phyloP scores from a whole-genome alignment of 2,113 vertebrate genomes.

The Semicossyphus pulcher region DNA sequence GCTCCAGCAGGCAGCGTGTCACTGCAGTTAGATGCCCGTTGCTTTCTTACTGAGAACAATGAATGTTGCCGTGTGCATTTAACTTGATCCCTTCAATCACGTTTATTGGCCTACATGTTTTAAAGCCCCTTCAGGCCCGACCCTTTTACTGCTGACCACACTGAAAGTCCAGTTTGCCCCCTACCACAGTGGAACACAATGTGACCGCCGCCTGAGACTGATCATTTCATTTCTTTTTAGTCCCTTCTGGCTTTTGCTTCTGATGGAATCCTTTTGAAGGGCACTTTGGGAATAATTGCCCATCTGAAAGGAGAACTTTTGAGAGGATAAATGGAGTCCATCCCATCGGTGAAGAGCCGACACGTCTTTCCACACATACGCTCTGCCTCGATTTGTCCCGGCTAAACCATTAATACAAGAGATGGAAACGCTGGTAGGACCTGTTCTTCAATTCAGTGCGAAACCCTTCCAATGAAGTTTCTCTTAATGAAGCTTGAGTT shows the following conservation, averaged over 20 bases:
- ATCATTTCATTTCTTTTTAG: conserved; percentile 43
- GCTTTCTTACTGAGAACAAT: conserved; percentile 4
- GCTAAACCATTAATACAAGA: neutral
- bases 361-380: neutral
- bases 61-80: neutral
- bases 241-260: conserved; percentile 50
- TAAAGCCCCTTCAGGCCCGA: conserved; percentile 30
- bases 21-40: neutral
- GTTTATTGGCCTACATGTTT: conserved; percentile 42
- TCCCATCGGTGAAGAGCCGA: neutral
- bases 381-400: neutral
- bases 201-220: conserved; percentile 34
- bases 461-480: neutral
- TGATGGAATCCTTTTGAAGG: conserved; percentile 47
- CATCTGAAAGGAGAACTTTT: conserved; percentile 39
- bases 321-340: conserved; percentile 36
- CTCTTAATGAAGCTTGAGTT: neutral
- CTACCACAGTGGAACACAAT: neutral
- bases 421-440: neutral
- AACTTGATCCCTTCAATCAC: neutral
- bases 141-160: conserved; percentile 25
- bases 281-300: conserved; percentile 57
- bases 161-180: conserved; percentile 29
- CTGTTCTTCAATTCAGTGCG: too few relatives aligned
- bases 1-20: neutral